Evolutionary conservation across 2,797 vertebrate genomes (phyloP).

Genomic region (Myotis findleyi): DNA sequence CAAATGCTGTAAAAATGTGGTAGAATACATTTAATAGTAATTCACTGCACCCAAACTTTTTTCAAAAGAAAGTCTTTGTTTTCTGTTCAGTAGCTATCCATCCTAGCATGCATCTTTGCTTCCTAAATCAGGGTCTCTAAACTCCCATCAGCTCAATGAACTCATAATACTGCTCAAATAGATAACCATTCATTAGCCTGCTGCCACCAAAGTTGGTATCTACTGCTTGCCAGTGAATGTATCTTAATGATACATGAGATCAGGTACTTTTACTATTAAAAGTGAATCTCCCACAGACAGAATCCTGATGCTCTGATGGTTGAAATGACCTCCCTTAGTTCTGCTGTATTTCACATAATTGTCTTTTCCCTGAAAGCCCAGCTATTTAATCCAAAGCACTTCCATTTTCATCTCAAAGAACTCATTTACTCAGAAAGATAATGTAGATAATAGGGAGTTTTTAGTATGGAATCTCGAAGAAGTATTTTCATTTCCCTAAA

Average conservation of each 20-base stretch:
- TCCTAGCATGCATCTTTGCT: background rate
- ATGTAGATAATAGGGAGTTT: background rate
- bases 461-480: background rate
- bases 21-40: background rate
- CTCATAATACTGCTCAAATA: background rate
- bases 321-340: background rate
- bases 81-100: background rate
- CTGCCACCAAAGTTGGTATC: background rate
- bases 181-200: background rate
- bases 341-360: background rate
- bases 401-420: background rate
- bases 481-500: background rate
- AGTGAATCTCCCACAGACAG: background rate
- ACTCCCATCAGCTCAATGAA: background rate
- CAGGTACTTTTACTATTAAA: background rate
- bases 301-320: background rate
- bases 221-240: background rate
- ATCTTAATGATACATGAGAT: background rate
- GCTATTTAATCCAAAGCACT: background rate
- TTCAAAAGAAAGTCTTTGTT: background rate
- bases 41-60: background rate
- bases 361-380: background rate
- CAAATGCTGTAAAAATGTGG: background rate
- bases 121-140: background rate
- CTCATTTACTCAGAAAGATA: background rate